Base-by-base conservation (phyloP, 2,888 invertebrate genomes). In the Andrena bicolor region DNA sequence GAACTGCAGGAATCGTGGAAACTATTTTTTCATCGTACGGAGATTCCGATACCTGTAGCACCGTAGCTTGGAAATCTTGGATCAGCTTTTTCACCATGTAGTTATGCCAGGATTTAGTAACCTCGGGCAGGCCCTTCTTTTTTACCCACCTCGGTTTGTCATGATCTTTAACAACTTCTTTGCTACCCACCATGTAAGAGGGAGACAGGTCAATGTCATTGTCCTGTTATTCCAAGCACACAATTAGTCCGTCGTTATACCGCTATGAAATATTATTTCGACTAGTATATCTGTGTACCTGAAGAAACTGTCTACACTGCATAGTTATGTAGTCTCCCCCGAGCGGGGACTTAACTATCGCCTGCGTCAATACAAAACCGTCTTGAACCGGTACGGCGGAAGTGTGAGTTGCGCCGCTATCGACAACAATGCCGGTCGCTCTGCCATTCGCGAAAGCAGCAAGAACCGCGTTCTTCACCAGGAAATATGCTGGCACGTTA, bases 361-460 rank as follows among this genome's bases (percentile, higher is more conserved):
- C 99, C 91, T 98, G 98, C 0, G 97, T 97, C 8, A 99, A 94
- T 5, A 99, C 99, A 94, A 99, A 99, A 1, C 99, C 99, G 94
- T 98, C 97, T 95, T 97, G 98, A 70, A 99, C 99, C 0, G 99
- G 99, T 7, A 99, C 97, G 0, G 99, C 99, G 0, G 99, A 98
- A 0, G 99, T 99, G 94, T 99, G 99, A 28, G 99, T 99, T 0
- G 99, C 99, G 0, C 99, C 99, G 90, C 98, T 98, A 92, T 99
- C 99, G 0, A 99, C 96, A 8, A 99, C 98, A 77, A 98, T 93
- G 0, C 97, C 97, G 0, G 99, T 97, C 0, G 97, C 95, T 85
- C 98, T 95, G 0, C 99, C 99, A 93, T 99, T 99, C 0, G 99
- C 99, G 94, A 99, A 99, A 20, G 99, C 99, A 2, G 99, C 98